A percentile compares a stretch with the other conserved stretches of the same genome.
phyloP scores from a whole-genome alignment of 2,797 vertebrate genomes.

The Siniperca scherzeri region DNA sequence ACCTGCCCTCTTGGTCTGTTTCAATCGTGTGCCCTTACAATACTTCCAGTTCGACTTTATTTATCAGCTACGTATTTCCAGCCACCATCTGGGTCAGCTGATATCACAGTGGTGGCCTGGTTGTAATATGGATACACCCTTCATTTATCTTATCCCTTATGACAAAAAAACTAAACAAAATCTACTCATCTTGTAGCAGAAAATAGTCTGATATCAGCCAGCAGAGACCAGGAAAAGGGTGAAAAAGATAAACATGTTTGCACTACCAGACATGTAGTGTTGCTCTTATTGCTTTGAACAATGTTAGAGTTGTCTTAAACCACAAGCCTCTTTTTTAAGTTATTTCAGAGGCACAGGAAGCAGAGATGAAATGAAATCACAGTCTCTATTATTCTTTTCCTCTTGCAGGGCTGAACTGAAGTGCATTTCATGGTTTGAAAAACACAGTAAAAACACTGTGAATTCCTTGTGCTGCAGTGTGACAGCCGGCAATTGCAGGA shows the following conservation, averaged over 20 bases:
- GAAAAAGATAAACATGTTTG: slow-evolving; percentile 67
- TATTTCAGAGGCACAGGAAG: slow-evolving; percentile 54
- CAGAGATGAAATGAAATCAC: slow-evolving; percentile 66
- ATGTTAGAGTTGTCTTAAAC: slow-evolving; percentile 56
- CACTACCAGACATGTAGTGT: slow-evolving; percentile 25
- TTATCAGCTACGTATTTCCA: slow-evolving; percentile 76
- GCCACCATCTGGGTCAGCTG: slow-evolving; percentile 77
- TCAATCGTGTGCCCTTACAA: slow-evolving; percentile 8
- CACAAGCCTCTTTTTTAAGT: slow-evolving; percentile 29
- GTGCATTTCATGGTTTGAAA: slow-evolving; percentile 72
- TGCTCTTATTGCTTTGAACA: slow-evolving; percentile 48
- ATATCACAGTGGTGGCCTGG: slow-evolving; percentile 59
- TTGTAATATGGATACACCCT: slow-evolving; percentile 43
- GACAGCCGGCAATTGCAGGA: slow-evolving; percentile 71
- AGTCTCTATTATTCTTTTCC: slow-evolving; percentile 68
- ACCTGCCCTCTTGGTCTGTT: slow-evolving; percentile 26
- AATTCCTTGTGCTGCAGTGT: slow-evolving; percentile 66
- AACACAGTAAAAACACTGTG: slow-evolving; percentile 75
- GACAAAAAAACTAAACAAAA: slow-evolving; percentile 51
- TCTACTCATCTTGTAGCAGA: slow-evolving; percentile 67
- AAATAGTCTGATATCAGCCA: slow-evolving; percentile 48
- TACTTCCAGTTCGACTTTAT: slow-evolving; percentile 63
- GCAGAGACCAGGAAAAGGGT: slow-evolving; percentile 53
- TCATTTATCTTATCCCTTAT: slow-evolving; percentile 63
- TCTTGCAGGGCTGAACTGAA: slow-evolving; percentile 60